Evolutionary conservation across 2,797 vertebrate species (phyloP).

Genomic region (Melanotaenia maccullochi): DNA sequence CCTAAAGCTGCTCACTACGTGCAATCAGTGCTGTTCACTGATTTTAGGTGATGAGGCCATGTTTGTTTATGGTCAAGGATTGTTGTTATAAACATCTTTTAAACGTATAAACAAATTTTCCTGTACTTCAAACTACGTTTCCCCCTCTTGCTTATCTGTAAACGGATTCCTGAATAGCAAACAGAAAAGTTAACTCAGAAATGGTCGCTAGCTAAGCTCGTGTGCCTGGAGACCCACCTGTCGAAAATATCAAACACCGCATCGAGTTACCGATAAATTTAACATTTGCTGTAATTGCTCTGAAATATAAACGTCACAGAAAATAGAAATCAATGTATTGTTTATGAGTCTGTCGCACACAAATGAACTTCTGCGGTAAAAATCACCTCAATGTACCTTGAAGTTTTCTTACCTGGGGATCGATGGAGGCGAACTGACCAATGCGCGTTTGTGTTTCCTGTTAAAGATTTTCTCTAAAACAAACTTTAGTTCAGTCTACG

Average conservation of each 20-base stretch:
- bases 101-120: background rate
- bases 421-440: background rate
- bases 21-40: background rate
- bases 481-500: slow-evolving; percentile 5
- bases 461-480: slow-evolving; percentile 8
- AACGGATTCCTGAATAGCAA: background rate
- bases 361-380: background rate
- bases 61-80: background rate
- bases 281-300: background rate
- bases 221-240: slow-evolving; percentile 35
- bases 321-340: background rate
- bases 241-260: background rate
- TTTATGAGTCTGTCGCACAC: background rate
- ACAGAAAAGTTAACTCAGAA: background rate
- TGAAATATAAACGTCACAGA: background rate
- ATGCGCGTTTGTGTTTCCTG: slow-evolving; percentile 30
- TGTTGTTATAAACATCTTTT: background rate
- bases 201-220: background rate
- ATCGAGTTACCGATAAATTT: background rate
- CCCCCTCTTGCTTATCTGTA: background rate
- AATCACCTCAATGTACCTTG: too few relatives aligned
- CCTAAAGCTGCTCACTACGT: too few relatives aligned
- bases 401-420: slow-evolving; percentile 64
- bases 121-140: background rate
- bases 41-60: slow-evolving; percentile 3